phyloP scores from a whole-genome alignment of 92 coral and sea anemone genomes.

The Plumapathes pennacea region DNA sequence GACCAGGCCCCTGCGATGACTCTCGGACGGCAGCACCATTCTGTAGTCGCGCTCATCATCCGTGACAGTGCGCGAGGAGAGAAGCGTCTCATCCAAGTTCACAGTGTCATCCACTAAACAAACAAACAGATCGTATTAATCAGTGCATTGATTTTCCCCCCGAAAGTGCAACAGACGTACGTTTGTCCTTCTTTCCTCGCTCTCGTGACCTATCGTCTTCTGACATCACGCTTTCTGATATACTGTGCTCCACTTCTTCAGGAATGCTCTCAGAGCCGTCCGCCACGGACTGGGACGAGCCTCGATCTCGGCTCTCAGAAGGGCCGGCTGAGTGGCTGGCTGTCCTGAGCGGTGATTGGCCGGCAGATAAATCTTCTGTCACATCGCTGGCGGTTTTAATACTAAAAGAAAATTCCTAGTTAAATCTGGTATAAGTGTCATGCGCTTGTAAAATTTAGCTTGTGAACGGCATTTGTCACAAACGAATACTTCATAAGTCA shows the following conservation, averaged over 20 bases:
- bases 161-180: too few species aligned
- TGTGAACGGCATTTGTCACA: too few species aligned
- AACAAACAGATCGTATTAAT: not conserved
- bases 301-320: slow-evolving; percentile 9
- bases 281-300: slow-evolving; percentile 10
- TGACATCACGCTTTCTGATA: slow-evolving; percentile 70
- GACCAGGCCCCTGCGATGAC: slow-evolving; percentile 86
- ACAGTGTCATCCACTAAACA: slow-evolving; percentile 61
- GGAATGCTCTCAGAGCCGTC: slow-evolving; percentile 64
- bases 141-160: not conserved
- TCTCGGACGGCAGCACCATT: slow-evolving; percentile 86
- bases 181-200: too few species aligned
- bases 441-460: too few species aligned
- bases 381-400: too few species aligned
- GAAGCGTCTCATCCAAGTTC: slow-evolving; percentile 88
- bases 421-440: too few species aligned
- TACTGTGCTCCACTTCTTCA: slow-evolving; percentile 75
- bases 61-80: slow-evolving; percentile 91
- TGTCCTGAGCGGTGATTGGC: too few species aligned
- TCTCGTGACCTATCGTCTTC: slow-evolving; percentile 48
- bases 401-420: too few species aligned
- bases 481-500: too few species aligned
- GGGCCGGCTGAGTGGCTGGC: slow-evolving; percentile 20
- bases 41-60: slow-evolving; percentile 93
- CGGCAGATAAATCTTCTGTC: too few species aligned